Base-by-base conservation (phyloP, 2,113 vertebrate species). In the Ibidorhyncha struthersii region DNA sequence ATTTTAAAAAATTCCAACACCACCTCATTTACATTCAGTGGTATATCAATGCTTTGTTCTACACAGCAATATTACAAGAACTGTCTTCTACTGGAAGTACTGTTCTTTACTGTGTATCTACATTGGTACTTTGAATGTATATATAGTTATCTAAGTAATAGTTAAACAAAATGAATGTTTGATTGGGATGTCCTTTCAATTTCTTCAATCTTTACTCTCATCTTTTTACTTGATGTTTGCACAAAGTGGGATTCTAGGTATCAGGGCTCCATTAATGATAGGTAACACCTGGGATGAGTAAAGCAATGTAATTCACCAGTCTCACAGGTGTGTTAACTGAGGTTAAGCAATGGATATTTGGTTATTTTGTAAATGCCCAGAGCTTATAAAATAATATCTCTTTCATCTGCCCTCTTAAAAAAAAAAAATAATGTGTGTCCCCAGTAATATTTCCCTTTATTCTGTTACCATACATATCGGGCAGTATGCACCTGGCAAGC, bases 391-490 rank as follows among this genome's bases (percentile, higher is more conserved):
- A 29, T 15, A 49, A 53, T 8, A 8, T 77, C 6, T 3, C 18
- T 85, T 86, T 61, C 23, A 73, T 22, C 8, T 86, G 10, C 10
- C 4, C 11, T 34, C 16, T 5, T 20, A 34, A 78, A 73, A 58
- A 85, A 43, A 36, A 45, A 38, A 23, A 29, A 50, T 6, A 32
- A 27, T 3, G 3, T 56, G 43, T 36, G 34, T 47, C 18, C 50
- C 40, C 30, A 73, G 45, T 38, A 29, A 83, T n/a, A 49, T 80
- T 81, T 83, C 72, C 49, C 13, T 50, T 73, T 69, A 36, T 66
- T 71, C 27, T 58, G 36, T 84, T 32, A 29, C 25, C 12, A 2
- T 20, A 2, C 4, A 0, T 22, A 20, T 12, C 1, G 4, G 50
- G 36, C 81, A 62, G 8, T 15, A 18, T 9, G 45, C 14, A 34